phyloP scores from a whole-genome alignment of 2,113 vertebrate genomes.

The Arothron firmamentum region DNA sequence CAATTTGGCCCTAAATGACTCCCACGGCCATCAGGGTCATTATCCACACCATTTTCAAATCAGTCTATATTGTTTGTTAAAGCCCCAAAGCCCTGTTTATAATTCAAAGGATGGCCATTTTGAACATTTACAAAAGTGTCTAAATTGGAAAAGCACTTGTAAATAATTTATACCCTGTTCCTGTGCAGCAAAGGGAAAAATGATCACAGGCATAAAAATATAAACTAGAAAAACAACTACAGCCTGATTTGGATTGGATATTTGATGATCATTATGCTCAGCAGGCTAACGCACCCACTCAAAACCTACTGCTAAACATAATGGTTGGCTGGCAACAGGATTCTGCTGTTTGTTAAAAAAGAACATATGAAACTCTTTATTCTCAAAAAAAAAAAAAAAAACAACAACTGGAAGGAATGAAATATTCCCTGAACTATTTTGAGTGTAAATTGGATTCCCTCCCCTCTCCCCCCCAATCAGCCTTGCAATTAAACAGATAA shows the following conservation, averaged over 20 bases:
- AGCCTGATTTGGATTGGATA: conserved; percentile 48
- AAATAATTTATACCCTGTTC: conserved; percentile 3
- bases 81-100: conserved; percentile 29
- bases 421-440: too few species aligned
- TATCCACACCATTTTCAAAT: conserved; percentile 61
- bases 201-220: conserved; percentile 47
- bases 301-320: conserved; percentile 43
- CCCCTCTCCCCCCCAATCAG: too few species aligned
- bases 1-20: conserved; percentile 59
- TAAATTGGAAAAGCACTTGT: conserved; percentile 19
- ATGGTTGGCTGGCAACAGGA: not conserved
- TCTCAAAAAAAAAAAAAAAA: too few species aligned
- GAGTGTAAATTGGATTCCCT: too few species aligned
- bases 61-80: conserved; percentile 56
- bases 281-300: conserved; percentile 34
- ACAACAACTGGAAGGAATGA: too few species aligned
- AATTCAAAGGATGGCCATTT: conserved; percentile 10
- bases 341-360: too few species aligned
- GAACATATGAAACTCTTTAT: too few species aligned
- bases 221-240: conserved; percentile 37
- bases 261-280: conserved; percentile 55
- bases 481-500: too few species aligned
- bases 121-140: conserved; percentile 27
- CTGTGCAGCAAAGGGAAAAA: conserved; percentile 7
- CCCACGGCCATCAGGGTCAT: conserved; percentile 52